phyloP scores from a whole-genome alignment of 2,113 vertebrate species.

The Speoplatyrhinus poulsoni region DNA sequence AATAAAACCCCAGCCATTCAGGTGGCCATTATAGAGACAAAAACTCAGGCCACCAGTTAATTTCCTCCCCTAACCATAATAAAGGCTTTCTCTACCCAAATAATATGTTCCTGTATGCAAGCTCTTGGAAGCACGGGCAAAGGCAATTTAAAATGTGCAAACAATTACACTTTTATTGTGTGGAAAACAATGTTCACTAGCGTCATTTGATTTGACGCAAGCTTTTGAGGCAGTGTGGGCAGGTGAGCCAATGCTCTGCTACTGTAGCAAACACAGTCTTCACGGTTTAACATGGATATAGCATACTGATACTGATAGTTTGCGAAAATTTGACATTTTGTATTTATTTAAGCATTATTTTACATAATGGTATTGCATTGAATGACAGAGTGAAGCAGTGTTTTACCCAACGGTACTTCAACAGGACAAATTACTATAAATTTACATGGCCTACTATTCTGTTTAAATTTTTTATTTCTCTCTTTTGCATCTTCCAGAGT shows the following conservation, averaged over 20 bases:
- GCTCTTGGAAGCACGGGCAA: not conserved
- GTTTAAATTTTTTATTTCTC: not conserved
- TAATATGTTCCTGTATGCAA: not conserved
- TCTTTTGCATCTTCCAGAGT: conserved; percentile 77
- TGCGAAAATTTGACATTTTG: no score
- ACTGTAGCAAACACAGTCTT: no score
- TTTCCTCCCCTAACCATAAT: not conserved
- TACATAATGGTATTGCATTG: not conserved
- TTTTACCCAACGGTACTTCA: not conserved
- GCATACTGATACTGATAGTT: no score
- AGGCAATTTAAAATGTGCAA: not conserved
- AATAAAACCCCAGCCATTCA: conserved; percentile 11
- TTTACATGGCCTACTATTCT: no score
- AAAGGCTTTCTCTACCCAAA: not conserved
- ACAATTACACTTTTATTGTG: not conserved
- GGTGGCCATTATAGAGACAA: conserved; percentile 10
- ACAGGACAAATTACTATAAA: not conserved
- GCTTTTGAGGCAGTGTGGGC: no score
- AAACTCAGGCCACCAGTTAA: not conserved
- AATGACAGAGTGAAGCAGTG: not conserved
- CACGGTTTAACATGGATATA: no score
- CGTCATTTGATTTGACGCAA: not conserved
- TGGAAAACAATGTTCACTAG: not conserved
- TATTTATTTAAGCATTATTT: not conserved
- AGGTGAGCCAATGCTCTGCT: no score